Evolutionary conservation across 2,888 invertebrate species (phyloP).

Genomic region (Sclerodermus sp.): DNA sequence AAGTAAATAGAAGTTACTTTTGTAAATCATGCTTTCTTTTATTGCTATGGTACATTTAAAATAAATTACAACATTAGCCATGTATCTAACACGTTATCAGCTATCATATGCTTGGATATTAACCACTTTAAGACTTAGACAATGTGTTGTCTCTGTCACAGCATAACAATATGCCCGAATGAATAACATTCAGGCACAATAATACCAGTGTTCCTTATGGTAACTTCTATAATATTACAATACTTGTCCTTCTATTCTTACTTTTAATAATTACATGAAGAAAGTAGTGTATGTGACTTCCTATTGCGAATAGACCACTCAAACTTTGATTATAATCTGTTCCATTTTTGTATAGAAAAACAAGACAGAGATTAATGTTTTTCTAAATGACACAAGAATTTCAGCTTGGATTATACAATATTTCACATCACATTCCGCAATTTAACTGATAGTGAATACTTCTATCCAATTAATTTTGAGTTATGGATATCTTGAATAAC

Average conservation of each 20-base stretch:
- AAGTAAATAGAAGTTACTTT: too few relatives aligned
- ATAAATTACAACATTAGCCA: slow-evolving; percentile 48
- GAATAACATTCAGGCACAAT: slow-evolving; percentile 19
- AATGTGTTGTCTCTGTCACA: slow-evolving; percentile 20
- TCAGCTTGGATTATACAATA: background rate
- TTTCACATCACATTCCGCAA: background rate
- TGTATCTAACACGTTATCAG: slow-evolving; percentile 29
- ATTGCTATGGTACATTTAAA: slow-evolving; percentile 48
- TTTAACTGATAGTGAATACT: background rate
- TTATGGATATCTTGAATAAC: background rate
- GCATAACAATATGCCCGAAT: slow-evolving; percentile 23
- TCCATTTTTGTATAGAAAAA: background rate
- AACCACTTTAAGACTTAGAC: slow-evolving; percentile 19
- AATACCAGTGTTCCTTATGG: slow-evolving; percentile 14
- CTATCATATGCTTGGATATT: slow-evolving; percentile 24
- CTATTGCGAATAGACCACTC: background rate
- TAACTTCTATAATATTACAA: slow-evolving; percentile 23
- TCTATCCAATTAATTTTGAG: background rate
- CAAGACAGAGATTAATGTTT: too few relatives aligned
- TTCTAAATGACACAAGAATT: slow-evolving; percentile 16
- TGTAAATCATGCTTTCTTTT: slow-evolving; percentile 22
- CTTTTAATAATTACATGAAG: slow-evolving; percentile 3
- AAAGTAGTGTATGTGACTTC: slow-evolving; percentile 6
- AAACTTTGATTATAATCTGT: background rate
- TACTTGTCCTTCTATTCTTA: slow-evolving; percentile 6